These are phyloP conservation scores for Melinaea marsaeus DNA, from an alignment of 2,888 invertebrate species.

Conservation along the genomic window DNA sequence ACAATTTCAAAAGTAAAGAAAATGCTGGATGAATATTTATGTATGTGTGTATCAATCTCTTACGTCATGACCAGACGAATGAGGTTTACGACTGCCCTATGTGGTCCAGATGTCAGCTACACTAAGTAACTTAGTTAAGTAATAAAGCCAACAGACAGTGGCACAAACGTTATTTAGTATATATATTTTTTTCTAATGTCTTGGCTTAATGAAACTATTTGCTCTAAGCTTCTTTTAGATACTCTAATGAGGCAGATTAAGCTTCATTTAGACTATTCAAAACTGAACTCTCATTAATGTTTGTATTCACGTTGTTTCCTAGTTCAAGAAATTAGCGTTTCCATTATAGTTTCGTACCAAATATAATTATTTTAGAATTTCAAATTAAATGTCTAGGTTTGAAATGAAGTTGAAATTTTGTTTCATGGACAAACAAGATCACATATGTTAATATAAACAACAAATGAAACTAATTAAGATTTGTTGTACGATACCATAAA, in stretches of 20 bases:
- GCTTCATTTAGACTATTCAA: slow-evolving; percentile 21
- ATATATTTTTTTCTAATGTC: slow-evolving; percentile 57
- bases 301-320: slow-evolving; percentile 8
- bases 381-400: background rate
- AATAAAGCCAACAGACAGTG: slow-evolving; percentile 63
- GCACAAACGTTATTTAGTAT: slow-evolving; percentile 59
- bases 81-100: slow-evolving; percentile 46
- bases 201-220: slow-evolving; percentile 66
- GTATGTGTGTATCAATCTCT: too few species aligned
- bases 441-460: background rate
- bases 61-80: background rate
- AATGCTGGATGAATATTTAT: too few species aligned
- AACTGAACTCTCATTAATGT: background rate
- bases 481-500: too few species aligned
- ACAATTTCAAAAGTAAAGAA: background rate
- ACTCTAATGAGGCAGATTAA: slow-evolving; percentile 44
- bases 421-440: background rate
- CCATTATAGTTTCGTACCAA: background rate
- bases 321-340: slow-evolving; percentile 3
- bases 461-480: too few species aligned
- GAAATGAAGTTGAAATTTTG: background rate
- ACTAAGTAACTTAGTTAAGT: slow-evolving; percentile 56
- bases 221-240: slow-evolving; percentile 54
- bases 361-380: background rate
- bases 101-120: slow-evolving; percentile 48